These are phyloP conservation scores for Philypnodon macrostomus DNA, from an alignment of 2,797 vertebrate genomes.

Conservation along the genomic window DNA sequence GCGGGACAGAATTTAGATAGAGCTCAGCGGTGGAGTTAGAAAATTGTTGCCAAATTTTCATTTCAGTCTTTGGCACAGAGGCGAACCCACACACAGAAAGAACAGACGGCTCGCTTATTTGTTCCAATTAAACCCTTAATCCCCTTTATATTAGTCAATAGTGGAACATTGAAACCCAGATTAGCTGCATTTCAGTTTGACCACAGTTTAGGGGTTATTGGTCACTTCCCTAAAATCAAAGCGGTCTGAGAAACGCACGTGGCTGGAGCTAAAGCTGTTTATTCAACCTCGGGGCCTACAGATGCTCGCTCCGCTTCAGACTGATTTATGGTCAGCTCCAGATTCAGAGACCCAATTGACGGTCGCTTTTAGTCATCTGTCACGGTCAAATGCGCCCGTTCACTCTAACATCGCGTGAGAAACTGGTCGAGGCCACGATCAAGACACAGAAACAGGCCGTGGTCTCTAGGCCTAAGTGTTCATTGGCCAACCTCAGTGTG, in stretches of 20 bases:
- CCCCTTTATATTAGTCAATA: slow-evolving; percentile 8
- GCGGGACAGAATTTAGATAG: too few species aligned
- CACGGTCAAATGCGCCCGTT: slow-evolving; percentile 40
- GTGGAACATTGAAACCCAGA: slow-evolving; percentile 15
- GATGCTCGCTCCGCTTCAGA: neutral
- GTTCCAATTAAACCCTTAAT: slow-evolving; percentile 6
- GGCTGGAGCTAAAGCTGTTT: slow-evolving; percentile 9
- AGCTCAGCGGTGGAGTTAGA: neutral
- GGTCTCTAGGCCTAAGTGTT: neutral
- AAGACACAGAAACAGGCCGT: slow-evolving; percentile 3
- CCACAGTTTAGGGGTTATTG: slow-evolving; percentile 7
- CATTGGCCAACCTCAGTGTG: too few species aligned
- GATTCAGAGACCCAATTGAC: neutral
- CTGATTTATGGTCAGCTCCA: neutral
- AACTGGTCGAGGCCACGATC: slow-evolving; percentile 24
- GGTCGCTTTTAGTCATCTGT: neutral
- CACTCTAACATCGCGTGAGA: slow-evolving; percentile 56
- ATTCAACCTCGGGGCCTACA: neutral
- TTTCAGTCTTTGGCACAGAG: neutral
- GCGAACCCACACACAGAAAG: slow-evolving; percentile 3
- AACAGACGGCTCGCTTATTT: slow-evolving; percentile 6
- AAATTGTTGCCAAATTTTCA: neutral
- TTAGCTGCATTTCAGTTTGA: slow-evolving; percentile 18
- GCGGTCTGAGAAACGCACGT: slow-evolving; percentile 16
- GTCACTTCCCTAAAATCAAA: slow-evolving; percentile 9